These are phyloP conservation scores for Drosophila bifasciata DNA, from an alignment of 1,140 invertebrate species.

Conservation along the genomic window DNA sequence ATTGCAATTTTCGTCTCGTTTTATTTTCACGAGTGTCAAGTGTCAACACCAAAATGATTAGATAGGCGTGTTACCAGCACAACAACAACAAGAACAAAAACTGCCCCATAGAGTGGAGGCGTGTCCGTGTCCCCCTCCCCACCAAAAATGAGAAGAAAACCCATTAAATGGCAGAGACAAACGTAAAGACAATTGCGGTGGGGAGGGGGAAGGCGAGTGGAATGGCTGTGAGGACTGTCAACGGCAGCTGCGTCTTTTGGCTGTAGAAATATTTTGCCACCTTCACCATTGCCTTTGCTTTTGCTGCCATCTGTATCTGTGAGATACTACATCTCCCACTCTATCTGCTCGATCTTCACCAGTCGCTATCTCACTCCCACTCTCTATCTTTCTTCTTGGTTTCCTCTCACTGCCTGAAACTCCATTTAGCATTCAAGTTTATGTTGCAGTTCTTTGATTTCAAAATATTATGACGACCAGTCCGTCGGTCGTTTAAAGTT, in stretches of 20 bases:
- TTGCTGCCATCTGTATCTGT: no score
- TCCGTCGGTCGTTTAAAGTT: conserved; percentile 50
- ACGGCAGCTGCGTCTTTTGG: conserved; percentile 54
- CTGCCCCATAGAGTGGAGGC: conserved; percentile 41
- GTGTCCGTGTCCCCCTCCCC: conserved; percentile 39
- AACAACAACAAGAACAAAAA: conserved; percentile 12
- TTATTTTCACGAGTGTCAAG: conserved; percentile 69
- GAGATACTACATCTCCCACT: background rate
- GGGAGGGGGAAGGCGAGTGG: background rate
- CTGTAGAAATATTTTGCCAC: background rate
- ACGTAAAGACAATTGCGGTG: conserved; percentile 9
- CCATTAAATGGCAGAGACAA: conserved; percentile 52
- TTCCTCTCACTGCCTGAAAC: background rate
- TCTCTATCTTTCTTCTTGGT: no score
- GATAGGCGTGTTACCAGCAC: conserved; percentile 65
- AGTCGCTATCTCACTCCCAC: no score
- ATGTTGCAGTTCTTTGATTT: conserved; percentile 67
- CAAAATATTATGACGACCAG: conserved; percentile 70
- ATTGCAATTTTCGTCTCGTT: conserved; percentile 32
- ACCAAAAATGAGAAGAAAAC: conserved; percentile 41
- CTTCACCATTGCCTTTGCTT: no score
- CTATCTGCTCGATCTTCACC: background rate
- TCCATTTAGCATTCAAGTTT: conserved; percentile 61
- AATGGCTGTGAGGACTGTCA: conserved; percentile 50
- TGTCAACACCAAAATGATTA: conserved; percentile 82